Percentiles rank a stretch among this genome's conserved stretches.
phyloP scores from a whole-genome alignment of 2,113 vertebrate species.

The Pygoscelis antarcticus region DNA sequence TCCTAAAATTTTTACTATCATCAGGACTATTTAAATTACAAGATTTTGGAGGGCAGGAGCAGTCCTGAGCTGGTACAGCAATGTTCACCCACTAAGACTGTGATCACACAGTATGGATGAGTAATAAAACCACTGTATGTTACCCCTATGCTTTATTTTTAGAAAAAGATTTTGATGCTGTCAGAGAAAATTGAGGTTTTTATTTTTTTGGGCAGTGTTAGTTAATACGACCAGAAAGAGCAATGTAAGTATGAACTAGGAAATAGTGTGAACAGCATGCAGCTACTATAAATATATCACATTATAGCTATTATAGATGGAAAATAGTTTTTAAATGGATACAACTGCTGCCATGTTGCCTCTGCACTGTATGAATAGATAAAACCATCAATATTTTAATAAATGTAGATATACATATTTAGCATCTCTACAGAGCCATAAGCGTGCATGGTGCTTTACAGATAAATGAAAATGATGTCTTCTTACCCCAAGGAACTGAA shows the following conservation, averaged over 20 bases:
- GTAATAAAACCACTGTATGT: neutral
- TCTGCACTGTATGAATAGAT: neutral
- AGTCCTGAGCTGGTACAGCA: neutral
- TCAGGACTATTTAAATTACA: neutral
- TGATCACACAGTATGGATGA: neutral
- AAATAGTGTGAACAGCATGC: neutral
- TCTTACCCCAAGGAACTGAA: conserved; percentile 26
- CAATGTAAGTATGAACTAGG: neutral
- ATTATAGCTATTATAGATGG: neutral
- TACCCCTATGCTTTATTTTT: neutral
- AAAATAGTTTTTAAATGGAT: neutral
- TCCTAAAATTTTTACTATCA: neutral
- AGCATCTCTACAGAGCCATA: neutral
- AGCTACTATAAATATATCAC: conserved; percentile 10
- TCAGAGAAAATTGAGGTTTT: neutral
- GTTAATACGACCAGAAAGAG: neutral
- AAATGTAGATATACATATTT: conserved; percentile 30
- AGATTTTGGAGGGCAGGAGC: neutral
- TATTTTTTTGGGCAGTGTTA: neutral
- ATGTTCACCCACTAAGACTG: neutral
- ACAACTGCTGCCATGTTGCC: conserved; percentile 6
- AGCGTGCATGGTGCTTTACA: conserved; percentile 1
- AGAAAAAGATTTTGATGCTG: neutral
- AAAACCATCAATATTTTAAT: conserved; percentile 37
- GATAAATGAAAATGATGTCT: conserved; percentile 49